Evolutionary conservation across 2,113 vertebrate genomes (phyloP).

Genomic region (Pardalotus punctatus): DNA sequence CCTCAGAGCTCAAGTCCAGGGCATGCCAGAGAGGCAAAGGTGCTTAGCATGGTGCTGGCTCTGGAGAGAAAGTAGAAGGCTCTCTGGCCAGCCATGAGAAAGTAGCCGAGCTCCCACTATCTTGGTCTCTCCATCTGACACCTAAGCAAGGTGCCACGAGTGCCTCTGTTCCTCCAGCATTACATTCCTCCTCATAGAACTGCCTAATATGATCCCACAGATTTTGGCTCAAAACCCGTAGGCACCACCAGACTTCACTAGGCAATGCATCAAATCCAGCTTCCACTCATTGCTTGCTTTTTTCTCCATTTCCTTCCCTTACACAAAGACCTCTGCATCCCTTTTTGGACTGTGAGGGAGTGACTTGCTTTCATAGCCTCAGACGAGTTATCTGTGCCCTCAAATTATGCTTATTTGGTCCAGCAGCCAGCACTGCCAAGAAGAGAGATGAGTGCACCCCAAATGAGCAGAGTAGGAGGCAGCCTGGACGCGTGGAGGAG

Average conservation of each 20-base stretch:
- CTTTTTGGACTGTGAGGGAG: background rate
- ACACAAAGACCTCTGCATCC: background rate
- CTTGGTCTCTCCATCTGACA: background rate
- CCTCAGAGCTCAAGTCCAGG: background rate
- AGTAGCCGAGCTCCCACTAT: background rate
- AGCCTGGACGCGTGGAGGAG: background rate
- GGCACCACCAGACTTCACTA: background rate
- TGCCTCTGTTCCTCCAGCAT: background rate
- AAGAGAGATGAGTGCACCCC: background rate
- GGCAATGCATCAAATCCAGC: background rate
- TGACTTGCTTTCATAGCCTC: accelerated
- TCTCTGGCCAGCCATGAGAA: background rate
- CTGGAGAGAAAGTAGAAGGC: too few species aligned
- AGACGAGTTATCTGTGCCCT: background rate
- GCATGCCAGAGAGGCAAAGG: background rate
- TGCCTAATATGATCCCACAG: background rate
- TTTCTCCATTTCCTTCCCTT: background rate
- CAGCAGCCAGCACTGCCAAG: background rate
- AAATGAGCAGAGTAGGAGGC: background rate
- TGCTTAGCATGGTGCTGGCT: background rate
- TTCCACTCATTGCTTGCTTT: background rate
- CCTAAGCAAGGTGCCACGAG: accelerated
- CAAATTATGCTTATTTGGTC: background rate
- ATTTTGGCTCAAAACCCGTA: background rate
- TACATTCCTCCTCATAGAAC: background rate